Conservation (phyloP, 2,888 invertebrate genomes). For the Thymelicus acteon region DNA sequence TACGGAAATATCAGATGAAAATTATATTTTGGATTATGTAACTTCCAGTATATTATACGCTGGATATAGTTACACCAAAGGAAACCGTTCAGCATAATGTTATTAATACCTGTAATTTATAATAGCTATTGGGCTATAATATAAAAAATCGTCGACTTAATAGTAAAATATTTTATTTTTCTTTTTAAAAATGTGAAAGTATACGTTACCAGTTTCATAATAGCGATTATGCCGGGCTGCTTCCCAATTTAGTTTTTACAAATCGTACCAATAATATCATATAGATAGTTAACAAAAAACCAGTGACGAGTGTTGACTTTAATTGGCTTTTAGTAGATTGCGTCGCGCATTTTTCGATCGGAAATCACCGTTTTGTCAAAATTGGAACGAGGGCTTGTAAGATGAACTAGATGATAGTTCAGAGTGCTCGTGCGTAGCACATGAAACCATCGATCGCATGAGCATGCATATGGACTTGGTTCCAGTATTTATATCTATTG, state of each 20-base stretch:
- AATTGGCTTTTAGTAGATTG: constrained; percentile 25
- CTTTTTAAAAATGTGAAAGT: no score
- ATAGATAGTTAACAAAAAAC: constrained; percentile 10
- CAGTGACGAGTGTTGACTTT: constrained; percentile 6
- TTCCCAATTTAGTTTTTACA: neutral
- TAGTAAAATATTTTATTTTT: no score
- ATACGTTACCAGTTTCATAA: neutral
- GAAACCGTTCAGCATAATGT: constrained; percentile 2
- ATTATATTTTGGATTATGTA: neutral
- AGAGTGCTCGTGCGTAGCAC: neutral
- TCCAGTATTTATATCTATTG: no score
- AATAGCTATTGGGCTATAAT: no score
- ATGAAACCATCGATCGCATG: neutral
- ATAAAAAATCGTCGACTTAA: no score
- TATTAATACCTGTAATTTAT: no score
- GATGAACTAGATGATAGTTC: neutral
- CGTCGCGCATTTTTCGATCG: constrained; percentile 7
- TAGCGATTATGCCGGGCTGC: neutral
- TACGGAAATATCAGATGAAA: neutral
- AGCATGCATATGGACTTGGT: neutral
- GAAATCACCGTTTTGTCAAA: constrained; percentile 1
- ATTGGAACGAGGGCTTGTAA: neutral
- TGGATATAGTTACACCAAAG: constrained; percentile 9
- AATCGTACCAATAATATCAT: constrained; percentile 1
- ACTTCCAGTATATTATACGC: constrained; percentile 9